Conservation (phyloP, 2,888 invertebrate species). For the Plusia festucae region DNA sequence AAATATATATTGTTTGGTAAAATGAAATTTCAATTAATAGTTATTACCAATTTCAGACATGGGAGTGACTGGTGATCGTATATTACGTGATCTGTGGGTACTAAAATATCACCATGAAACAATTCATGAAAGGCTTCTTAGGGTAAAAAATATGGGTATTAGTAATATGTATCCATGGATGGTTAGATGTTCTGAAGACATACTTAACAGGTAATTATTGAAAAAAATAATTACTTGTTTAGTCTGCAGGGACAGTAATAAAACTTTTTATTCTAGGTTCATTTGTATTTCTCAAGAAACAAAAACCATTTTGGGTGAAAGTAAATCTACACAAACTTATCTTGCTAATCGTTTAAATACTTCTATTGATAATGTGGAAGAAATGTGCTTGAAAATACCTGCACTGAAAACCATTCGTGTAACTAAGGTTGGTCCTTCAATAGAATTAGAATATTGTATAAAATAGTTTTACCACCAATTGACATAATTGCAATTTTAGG, state of each 20-base stretch:
- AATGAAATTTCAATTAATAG: not conserved
- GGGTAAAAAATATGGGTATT: conserved; percentile 83
- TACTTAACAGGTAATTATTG: conserved; percentile 86
- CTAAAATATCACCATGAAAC: conserved; percentile 89
- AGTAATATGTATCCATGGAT: conserved; percentile 91
- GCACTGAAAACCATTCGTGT: conserved; percentile 87
- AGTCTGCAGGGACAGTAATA: not conserved
- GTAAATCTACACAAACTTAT: conserved; percentile 85
- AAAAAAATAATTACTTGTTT: not conserved
- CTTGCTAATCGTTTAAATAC: conserved; percentile 87
- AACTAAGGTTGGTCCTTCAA: conserved; percentile 80
- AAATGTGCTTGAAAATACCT: conserved; percentile 87
- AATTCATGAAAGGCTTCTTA: conserved; percentile 85
- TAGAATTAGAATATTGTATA: conserved; percentile 3
- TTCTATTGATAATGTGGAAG: conserved; percentile 78
- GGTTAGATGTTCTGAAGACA: conserved; percentile 90
- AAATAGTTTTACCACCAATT: not conserved
- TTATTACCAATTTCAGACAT: conserved; percentile 73
- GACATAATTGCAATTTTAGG: conserved; percentile 70
- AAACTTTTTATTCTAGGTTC: conserved; percentile 69
- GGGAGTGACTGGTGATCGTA: conserved; percentile 86
- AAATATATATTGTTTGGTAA: not conserved
- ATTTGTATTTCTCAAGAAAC: conserved; percentile 78
- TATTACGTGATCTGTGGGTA: conserved; percentile 91
- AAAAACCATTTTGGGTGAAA: conserved; percentile 85